Evolutionary conservation across 2,888 invertebrate genomes (phyloP).

Genomic region (Trissoscelio sp.): DNA sequence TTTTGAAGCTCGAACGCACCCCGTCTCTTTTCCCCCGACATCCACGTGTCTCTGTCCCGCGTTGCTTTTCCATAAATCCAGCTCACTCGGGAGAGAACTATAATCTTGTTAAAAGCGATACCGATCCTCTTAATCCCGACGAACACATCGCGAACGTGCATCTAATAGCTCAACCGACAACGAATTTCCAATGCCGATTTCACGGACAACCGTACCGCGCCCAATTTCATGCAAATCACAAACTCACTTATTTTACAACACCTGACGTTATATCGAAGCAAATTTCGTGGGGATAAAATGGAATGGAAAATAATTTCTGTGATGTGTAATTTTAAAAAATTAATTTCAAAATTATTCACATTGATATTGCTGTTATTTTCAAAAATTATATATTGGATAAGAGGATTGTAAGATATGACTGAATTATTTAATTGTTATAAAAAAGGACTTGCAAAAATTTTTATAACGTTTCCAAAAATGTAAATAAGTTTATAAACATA

Average conservation of each 20-base stretch:
- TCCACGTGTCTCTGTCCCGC: slow-evolving; percentile 28
- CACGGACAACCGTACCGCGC: slow-evolving; percentile 1
- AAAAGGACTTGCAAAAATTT: too few relatives aligned
- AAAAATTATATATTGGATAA: too few relatives aligned
- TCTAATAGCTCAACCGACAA: slow-evolving; percentile 75
- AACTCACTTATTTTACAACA: slow-evolving; percentile 6
- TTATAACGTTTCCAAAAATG: too few relatives aligned
- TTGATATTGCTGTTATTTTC: too few relatives aligned
- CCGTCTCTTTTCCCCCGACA: slow-evolving; percentile 25
- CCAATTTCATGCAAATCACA: slow-evolving; percentile 20
- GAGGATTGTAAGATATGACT: too few relatives aligned
- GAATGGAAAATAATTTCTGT: too few relatives aligned
- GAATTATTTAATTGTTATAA: too few relatives aligned
- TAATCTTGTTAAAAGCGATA: slow-evolving; percentile 81
- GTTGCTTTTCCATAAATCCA: slow-evolving; percentile 55
- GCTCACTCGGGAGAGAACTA: slow-evolving; percentile 49
- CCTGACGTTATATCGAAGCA: too few relatives aligned
- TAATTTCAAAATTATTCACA: too few relatives aligned
- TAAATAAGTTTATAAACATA: too few relatives aligned
- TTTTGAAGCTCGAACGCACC: slow-evolving; percentile 52
- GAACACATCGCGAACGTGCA: slow-evolving; percentile 72
- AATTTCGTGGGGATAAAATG: too few relatives aligned
- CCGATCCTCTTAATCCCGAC: slow-evolving; percentile 77
- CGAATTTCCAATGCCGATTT: slow-evolving; percentile 35
- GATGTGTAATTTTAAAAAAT: too few relatives aligned